phyloP scores from a whole-genome alignment of 1,140 invertebrate species.

The Caenorhabditis latens region DNA sequence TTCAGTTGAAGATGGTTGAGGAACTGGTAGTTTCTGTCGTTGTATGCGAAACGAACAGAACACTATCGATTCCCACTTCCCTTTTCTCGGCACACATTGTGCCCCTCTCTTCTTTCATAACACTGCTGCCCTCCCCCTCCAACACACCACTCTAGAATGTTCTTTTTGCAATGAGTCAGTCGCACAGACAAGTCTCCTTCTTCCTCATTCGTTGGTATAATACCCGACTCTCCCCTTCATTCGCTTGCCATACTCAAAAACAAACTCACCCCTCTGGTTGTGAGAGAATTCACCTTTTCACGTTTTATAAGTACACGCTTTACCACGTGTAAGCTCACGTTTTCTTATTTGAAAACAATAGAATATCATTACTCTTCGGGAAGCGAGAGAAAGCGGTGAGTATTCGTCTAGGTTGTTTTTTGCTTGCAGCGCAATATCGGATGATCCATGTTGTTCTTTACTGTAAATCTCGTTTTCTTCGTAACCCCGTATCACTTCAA shows the following conservation, averaged over 20 bases:
- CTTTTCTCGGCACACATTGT: constrained; percentile 16
- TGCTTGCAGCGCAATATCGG: too few relatives aligned
- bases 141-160: constrained; percentile 8
- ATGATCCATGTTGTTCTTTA: too few relatives aligned
- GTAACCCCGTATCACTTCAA: too few relatives aligned
- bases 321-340: too few relatives aligned
- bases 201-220: constrained; percentile 22
- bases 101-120: constrained; percentile 7
- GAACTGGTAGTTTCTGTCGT: constrained; percentile 1
- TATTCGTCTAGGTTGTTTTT: too few relatives aligned
- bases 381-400: too few relatives aligned
- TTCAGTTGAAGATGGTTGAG: neutral
- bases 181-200: neutral
- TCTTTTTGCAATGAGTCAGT: constrained; percentile 2
- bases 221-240: neutral
- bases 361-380: too few relatives aligned
- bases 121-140: neutral
- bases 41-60: constrained; percentile 2
- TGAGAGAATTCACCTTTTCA: too few relatives aligned
- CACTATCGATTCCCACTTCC: constrained; percentile 17
- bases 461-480: too few relatives aligned
- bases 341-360: too few relatives aligned
- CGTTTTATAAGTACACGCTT: too few relatives aligned
- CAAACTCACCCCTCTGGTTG: neutral
- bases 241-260: neutral